Evolutionary conservation across 1,140 invertebrate genomes (phyloP).

Genomic region (Heliothis subflexa): DNA sequence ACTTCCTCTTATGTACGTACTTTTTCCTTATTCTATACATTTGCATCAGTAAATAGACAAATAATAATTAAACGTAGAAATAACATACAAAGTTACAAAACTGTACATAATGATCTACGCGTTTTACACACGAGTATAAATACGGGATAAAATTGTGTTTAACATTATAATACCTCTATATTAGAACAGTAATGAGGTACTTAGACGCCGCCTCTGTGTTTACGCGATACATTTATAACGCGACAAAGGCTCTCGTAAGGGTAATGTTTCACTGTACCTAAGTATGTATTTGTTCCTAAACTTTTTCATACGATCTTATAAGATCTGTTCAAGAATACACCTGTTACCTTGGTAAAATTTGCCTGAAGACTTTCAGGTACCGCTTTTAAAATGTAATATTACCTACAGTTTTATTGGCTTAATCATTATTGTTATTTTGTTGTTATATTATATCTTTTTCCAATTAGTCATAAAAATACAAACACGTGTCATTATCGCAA

Average conservation of each 20-base stretch:
- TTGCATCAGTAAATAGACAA: no score
- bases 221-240: not conserved
- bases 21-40: no score
- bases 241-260: not conserved
- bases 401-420: not conserved
- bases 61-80: no score
- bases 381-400: not conserved
- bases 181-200: not conserved
- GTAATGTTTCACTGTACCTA: not conserved
- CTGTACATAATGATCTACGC: no score
- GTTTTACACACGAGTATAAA: no score
- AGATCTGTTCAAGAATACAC: not conserved
- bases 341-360: slow-evolving; percentile 6
- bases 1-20: no score
- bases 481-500: no score
- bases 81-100: no score
- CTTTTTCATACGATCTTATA: not conserved
- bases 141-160: no score
- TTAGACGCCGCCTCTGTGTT: not conserved
- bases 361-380: not conserved
- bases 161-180: not conserved
- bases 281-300: slow-evolving; percentile 3
- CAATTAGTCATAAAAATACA: no score
- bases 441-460: no score
- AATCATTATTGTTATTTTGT: no score